Evolutionary conservation across 1,140 invertebrate species (phyloP).

Genomic region (Eumaeus atala): DNA sequence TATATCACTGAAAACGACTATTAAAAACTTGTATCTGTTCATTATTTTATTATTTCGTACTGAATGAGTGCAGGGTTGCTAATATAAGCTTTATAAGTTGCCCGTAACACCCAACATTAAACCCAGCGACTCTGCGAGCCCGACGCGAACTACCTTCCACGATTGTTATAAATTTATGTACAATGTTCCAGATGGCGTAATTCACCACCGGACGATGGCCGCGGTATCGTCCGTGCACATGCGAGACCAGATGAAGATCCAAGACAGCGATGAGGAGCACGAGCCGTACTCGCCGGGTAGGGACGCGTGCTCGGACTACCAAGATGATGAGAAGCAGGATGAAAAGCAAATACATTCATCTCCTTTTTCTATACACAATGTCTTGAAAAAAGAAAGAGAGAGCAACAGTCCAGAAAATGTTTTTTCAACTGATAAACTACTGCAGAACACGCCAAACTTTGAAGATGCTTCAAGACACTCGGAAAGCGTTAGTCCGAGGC

Average conservation of each 20-base stretch:
- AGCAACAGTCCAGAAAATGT: slow-evolving; percentile 68
- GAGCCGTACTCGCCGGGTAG: slow-evolving; percentile 53
- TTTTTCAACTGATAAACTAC: slow-evolving; percentile 67
- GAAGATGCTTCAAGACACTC: slow-evolving; percentile 50
- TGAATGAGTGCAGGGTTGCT: too few species aligned
- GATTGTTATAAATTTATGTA: slow-evolving; percentile 12
- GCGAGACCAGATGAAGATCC: slow-evolving; percentile 56
- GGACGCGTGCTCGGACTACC: slow-evolving; percentile 52
- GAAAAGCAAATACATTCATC: slow-evolving; percentile 51
- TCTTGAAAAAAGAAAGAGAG: slow-evolving; percentile 68
- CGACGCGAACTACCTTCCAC: too few species aligned
- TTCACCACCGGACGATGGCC: slow-evolving; percentile 40
- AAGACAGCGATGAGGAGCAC: slow-evolving; percentile 61
- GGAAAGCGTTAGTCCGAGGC: slow-evolving; percentile 44
- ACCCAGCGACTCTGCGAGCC: too few species aligned
- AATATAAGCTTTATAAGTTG: too few species aligned
- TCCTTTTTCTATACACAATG: slow-evolving; percentile 69
- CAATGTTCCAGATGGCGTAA: slow-evolving; percentile 59
- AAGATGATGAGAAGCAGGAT: slow-evolving; percentile 47
- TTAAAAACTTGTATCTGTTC: too few species aligned
- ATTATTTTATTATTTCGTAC: too few species aligned
- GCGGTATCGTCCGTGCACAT: slow-evolving; percentile 55
- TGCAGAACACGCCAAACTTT: slow-evolving; percentile 66
- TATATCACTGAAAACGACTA: too few species aligned
- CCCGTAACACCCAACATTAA: too few species aligned